Percentiles rank a stretch among this genome's conserved stretches.
These are phyloP conservation scores for Antheraea pernyi DNA, from an alignment of 1,140 invertebrate species.

Conservation along the genomic window DNA sequence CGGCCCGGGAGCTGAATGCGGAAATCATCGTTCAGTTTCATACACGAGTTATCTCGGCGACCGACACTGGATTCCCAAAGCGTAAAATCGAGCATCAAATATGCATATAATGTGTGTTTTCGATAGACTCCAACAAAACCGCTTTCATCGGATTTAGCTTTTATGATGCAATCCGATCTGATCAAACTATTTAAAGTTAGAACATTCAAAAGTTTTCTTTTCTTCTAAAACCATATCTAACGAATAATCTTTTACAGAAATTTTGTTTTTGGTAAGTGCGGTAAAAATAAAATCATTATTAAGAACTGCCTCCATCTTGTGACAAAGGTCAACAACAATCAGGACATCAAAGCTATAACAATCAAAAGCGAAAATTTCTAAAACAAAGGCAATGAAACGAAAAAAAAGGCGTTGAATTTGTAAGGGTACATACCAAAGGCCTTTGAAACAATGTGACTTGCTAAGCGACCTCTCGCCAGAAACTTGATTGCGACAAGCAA, in stretches of 20 bases:
- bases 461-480: constrained; percentile 29
- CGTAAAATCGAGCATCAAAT: constrained; percentile 29
- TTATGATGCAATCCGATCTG: background rate
- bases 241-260: too few relatives aligned
- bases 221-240: too few relatives aligned
- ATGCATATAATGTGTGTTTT: constrained; percentile 16
- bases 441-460: constrained; percentile 49
- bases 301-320: background rate
- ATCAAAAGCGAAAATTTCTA: constrained; percentile 50
- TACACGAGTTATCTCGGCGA: constrained; percentile 46
- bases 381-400: constrained; percentile 68
- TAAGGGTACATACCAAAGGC: constrained; percentile 45
- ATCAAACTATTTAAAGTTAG: background rate
- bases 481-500: constrained; percentile 38
- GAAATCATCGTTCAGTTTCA: constrained; percentile 44
- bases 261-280: too few relatives aligned
- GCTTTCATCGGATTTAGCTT: background rate
- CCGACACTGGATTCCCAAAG: constrained; percentile 37
- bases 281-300: background rate
- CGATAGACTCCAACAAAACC: constrained; percentile 1
- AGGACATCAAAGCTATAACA: constrained; percentile 55
- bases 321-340: constrained; percentile 15
- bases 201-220: background rate
- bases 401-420: constrained; percentile 57
- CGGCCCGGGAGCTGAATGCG: constrained; percentile 33